Percentiles rank a stretch among this genome's conserved stretches.
phyloP scores from a whole-genome alignment of 2,888 invertebrate genomes.

The Tridacna gigas region DNA sequence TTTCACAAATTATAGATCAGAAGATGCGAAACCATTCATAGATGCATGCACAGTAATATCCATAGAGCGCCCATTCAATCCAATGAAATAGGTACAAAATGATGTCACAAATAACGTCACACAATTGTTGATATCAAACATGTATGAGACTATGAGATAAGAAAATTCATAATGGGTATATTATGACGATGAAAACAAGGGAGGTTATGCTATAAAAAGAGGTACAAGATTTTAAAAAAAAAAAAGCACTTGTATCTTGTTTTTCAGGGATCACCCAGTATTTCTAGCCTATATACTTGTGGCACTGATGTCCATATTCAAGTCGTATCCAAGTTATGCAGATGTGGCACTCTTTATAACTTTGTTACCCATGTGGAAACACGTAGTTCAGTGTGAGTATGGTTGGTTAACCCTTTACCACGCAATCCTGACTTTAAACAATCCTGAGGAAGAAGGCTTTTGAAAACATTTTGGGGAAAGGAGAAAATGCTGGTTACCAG shows the following conservation, averaged over 20 bases:
- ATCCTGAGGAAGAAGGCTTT: not conserved
- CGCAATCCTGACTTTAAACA: not conserved
- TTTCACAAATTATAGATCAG: too few relatives aligned
- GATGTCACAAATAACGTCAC: too few relatives aligned
- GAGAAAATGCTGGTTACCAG: not conserved
- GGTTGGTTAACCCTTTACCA: not conserved
- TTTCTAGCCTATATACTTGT: conserved; percentile 86
- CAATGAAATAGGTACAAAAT: too few relatives aligned
- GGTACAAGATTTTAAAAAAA: too few relatives aligned
- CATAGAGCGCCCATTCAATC: too few relatives aligned
- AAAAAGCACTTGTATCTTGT: not conserved
- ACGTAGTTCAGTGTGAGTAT: conserved; percentile 92
- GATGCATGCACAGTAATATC: too few relatives aligned
- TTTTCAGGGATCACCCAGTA: conserved; percentile 84
- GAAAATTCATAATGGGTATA: too few relatives aligned
- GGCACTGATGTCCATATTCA: conserved; percentile 93
- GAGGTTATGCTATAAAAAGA: too few relatives aligned
- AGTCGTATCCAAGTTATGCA: conserved; percentile 98
- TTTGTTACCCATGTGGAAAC: conserved; percentile 95
- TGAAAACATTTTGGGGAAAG: not conserved
- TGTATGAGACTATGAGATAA: too few relatives aligned
- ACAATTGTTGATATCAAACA: too few relatives aligned
- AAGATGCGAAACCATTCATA: too few relatives aligned
- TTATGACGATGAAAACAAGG: too few relatives aligned
- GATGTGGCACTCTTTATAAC: conserved; percentile 97